Conservation (phyloP, 2,888 invertebrate species). For the Taphrorychus bicolor region DNA sequence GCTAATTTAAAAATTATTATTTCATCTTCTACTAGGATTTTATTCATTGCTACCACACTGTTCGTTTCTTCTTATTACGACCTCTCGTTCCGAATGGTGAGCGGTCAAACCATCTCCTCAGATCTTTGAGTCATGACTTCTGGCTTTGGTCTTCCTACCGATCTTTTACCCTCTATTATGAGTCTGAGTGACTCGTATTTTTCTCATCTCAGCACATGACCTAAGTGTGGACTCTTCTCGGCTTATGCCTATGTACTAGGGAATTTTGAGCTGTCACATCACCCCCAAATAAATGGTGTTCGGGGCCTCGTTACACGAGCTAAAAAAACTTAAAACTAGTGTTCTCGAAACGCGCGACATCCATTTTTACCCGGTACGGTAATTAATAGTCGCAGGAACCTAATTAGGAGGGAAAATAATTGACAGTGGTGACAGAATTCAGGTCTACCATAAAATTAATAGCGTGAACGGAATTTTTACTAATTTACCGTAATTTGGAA, state of each 20-base stretch:
- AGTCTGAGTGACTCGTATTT: no score
- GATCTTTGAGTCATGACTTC: no score
- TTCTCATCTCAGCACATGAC: no score
- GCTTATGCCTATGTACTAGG: neutral
- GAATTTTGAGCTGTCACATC: neutral
- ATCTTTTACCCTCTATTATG: no score
- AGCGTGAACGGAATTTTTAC: slow-evolving; percentile 27
- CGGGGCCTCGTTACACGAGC: neutral
- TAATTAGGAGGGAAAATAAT: slow-evolving; percentile 38
- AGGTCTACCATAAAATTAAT: slow-evolving; percentile 33
- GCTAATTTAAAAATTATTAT: neutral
- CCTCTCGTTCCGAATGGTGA: no score
- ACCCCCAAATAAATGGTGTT: neutral
- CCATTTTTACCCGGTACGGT: slow-evolving; percentile 31
- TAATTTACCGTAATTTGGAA: slow-evolving; percentile 23
- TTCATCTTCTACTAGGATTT: neutral
- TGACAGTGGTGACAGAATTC: slow-evolving; percentile 39
- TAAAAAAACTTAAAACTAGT: slow-evolving; percentile 30
- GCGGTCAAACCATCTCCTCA: no score
- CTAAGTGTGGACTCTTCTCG: no score
- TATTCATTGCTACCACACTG: no score
- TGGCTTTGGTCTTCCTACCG: no score
- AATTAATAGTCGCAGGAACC: slow-evolving; percentile 34
- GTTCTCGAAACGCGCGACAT: slow-evolving; percentile 29
- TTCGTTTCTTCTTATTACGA: no score